Evolutionary conservation across 35 echinoderm and acorn worm genomes (phyloP).

Genomic region (Eucidaris tribuloides): DNA sequence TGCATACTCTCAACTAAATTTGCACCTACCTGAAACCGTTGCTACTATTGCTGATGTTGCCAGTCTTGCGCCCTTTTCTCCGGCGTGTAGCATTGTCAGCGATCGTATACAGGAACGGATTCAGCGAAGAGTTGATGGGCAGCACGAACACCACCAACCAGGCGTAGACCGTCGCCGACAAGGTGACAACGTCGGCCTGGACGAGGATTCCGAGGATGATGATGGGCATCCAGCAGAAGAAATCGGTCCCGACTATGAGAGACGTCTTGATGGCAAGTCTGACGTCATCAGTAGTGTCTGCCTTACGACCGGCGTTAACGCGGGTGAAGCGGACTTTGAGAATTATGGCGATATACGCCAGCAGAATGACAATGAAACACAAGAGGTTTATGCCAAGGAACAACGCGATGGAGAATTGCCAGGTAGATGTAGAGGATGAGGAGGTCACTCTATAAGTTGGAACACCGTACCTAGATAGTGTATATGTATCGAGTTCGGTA

Average conservation of each 20-base stretch:
- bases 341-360: constrained; percentile 56
- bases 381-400: constrained; percentile 63
- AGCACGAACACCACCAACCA: constrained; percentile 82
- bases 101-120: constrained; percentile 71
- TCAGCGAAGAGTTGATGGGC: constrained; percentile 85
- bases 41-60: too few relatives aligned
- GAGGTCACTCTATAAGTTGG: not conserved
- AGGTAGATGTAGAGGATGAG: constrained; percentile 11
- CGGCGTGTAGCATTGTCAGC: not conserved
- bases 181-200: constrained; percentile 25
- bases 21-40: too few relatives aligned
- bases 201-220: constrained; percentile 64
- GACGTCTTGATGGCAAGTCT: constrained; percentile 73
- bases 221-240: constrained; percentile 82
- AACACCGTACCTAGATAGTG: not conserved
- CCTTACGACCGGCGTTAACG: not conserved
- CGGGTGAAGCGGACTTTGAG: constrained; percentile 41
- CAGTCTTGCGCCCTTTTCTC: too few relatives aligned
- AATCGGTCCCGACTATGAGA: constrained; percentile 75
- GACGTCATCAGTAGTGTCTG: constrained; percentile 35
- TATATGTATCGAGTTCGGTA: not conserved
- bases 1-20: too few relatives aligned
- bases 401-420: constrained; percentile 63
- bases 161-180: constrained; percentile 49
- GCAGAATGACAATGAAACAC: constrained; percentile 46